A percentile compares a stretch with the other conserved stretches of the same genome.
Evolutionary conservation across 2,797 vertebrate species (phyloP).

Genomic region (Tokudaia muenninki): DNA sequence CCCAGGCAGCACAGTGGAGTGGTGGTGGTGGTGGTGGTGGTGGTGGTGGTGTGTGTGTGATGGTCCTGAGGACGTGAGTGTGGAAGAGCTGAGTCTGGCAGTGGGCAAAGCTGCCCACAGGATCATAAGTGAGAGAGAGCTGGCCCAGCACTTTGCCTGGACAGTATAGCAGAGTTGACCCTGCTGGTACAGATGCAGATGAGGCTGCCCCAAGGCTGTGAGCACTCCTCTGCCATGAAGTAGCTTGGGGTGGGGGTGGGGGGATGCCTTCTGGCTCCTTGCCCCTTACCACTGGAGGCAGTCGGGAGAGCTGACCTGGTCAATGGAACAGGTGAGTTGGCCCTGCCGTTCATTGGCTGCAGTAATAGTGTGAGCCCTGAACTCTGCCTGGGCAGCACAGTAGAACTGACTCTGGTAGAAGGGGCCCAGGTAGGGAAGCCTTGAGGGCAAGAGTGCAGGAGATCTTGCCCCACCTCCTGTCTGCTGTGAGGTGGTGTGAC

Average conservation of each 20-base stretch:
- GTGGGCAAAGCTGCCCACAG: too few species aligned
- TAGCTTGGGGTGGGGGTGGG: too few species aligned
- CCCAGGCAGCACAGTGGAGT: background rate
- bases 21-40: too few species aligned
- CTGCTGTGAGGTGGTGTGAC: background rate
- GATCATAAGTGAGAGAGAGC: background rate
- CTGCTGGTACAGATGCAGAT: too few species aligned
- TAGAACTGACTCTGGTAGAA: background rate
- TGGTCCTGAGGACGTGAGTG: too few species aligned
- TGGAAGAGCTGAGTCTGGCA: too few species aligned
- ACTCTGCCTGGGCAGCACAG: too few species aligned
- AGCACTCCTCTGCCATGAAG: too few species aligned
- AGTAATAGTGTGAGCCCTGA: background rate
- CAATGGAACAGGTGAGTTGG: background rate
- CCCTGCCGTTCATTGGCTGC: background rate
- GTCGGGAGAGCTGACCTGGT: background rate
- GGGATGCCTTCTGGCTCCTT: background rate
- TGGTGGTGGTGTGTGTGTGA: too few species aligned
- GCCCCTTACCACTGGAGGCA: background rate
- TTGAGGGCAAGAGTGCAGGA: background rate
- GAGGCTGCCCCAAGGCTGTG: too few species aligned
- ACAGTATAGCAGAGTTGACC: too few species aligned
- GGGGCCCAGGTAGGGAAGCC: background rate
- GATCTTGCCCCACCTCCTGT: background rate
- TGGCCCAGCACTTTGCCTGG: too few species aligned